phyloP scores from a whole-genome alignment of 1,140 invertebrate genomes.

The Gryon sp. region DNA sequence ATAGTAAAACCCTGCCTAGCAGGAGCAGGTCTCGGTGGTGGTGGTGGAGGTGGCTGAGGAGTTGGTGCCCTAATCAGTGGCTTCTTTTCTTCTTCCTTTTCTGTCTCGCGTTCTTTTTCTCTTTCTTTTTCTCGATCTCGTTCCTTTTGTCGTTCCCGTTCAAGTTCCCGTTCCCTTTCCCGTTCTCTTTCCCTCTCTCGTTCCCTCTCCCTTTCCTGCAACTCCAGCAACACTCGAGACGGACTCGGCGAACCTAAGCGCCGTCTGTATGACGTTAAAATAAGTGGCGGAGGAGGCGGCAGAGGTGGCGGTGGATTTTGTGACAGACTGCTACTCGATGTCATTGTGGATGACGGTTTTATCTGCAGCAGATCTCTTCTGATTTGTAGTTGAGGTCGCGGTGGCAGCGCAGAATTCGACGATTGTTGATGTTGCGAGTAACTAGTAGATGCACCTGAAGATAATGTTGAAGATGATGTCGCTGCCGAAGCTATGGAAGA shows the following conservation, averaged over 20 bases:
- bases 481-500: slow-evolving; percentile 42
- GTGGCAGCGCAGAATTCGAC: slow-evolving; percentile 73
- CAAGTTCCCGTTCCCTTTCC: slow-evolving; percentile 50
- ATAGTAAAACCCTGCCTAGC: slow-evolving; percentile 78
- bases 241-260: slow-evolving; percentile 75
- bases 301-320: slow-evolving; percentile 78
- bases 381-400: slow-evolving; percentile 84
- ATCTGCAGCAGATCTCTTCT: slow-evolving; percentile 84
- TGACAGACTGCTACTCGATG: slow-evolving; percentile 70
- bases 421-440: slow-evolving; percentile 43
- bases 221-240: slow-evolving; percentile 72
- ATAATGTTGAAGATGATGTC: slow-evolving; percentile 69
- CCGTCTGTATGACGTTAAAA: slow-evolving; percentile 74
- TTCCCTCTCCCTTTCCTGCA: slow-evolving; percentile 75
- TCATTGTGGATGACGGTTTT: slow-evolving; percentile 78
- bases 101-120: slow-evolving; percentile 20
- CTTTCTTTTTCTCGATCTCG: slow-evolving; percentile 53
- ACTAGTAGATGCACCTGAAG: slow-evolving; percentile 66
- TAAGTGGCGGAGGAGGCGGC: slow-evolving; percentile 78
- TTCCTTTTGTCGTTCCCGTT: slow-evolving; percentile 65
- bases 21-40: slow-evolving; percentile 75
- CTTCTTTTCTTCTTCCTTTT: slow-evolving; percentile 69
- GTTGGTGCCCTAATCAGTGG: slow-evolving; percentile 69
- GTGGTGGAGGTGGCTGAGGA: slow-evolving; percentile 77
- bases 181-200: slow-evolving; percentile 64